Conservation (phyloP, 2,113 vertebrate genomes). For the Agelaius tricolor region DNA sequence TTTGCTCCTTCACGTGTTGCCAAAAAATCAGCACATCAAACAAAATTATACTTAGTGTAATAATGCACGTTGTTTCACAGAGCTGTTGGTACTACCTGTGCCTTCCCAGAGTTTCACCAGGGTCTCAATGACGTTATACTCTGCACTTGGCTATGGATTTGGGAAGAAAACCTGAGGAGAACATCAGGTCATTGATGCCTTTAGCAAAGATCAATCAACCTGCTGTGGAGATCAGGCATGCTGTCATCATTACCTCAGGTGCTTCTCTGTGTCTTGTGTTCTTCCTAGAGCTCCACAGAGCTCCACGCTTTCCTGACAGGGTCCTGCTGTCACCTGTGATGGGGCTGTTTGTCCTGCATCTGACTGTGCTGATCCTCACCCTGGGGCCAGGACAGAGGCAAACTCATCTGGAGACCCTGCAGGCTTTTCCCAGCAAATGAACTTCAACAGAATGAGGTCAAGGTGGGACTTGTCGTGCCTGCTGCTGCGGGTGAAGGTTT, state of each 20-base stretch:
- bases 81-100: background rate
- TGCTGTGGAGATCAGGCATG: background rate
- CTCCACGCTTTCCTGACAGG: background rate
- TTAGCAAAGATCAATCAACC: background rate
- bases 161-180: background rate
- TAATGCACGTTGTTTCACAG: background rate
- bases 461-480: background rate
- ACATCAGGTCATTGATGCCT: background rate
- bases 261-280: background rate
- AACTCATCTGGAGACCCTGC: background rate
- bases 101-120: background rate
- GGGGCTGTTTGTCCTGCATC: background rate
- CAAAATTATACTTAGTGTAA: background rate
- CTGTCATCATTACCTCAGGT: accelerated
- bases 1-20: background rate
- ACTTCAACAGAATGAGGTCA: background rate
- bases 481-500: background rate
- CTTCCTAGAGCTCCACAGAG: background rate
- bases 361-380: accelerated
- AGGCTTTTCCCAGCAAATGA: background rate
- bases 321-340: background rate
- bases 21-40: constrained; percentile 25
- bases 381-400: background rate
- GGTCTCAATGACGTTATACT: background rate
- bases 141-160: background rate